A percentile compares a stretch with the other conserved stretches of the same genome.
These are phyloP conservation scores for Nasonovia ribisnigri DNA, from an alignment of 2,888 invertebrate genomes.

Conservation along the genomic window DNA sequence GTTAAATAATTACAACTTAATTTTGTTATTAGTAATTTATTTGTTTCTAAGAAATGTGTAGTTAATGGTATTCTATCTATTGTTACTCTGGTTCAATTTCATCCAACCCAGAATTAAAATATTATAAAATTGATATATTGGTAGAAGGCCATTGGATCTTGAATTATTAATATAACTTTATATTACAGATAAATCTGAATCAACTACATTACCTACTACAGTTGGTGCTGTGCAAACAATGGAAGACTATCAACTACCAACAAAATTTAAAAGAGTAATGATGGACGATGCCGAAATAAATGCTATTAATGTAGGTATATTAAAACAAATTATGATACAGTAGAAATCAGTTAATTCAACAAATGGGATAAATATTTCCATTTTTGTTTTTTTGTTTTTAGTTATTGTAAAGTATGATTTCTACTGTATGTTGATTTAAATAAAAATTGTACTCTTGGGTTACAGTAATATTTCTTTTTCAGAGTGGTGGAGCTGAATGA, in stretches of 20 bases:
- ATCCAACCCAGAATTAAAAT: neutral
- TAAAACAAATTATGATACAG: neutral
- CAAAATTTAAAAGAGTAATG: conserved; percentile 69
- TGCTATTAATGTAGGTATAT: conserved; percentile 70
- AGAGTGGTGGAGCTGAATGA: conserved; percentile 62
- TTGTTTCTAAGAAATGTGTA: neutral
- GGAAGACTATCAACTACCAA: conserved; percentile 70
- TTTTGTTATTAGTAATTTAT: neutral
- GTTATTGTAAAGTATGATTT: neutral
- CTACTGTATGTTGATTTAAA: conserved; percentile 14
- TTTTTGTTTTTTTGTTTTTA: neutral
- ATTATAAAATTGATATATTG: neutral
- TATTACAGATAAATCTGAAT: conserved; percentile 3
- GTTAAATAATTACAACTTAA: no score
- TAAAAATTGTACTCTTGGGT: neutral
- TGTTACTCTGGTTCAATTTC: neutral
- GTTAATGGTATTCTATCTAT: neutral
- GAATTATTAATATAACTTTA: neutral
- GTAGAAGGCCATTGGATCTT: neutral
- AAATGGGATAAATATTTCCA: neutral
- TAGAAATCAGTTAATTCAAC: neutral
- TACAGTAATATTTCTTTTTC: conserved; percentile 39
- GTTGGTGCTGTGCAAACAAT: conserved; percentile 52
- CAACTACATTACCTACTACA: conserved; percentile 1
- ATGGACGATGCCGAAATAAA: conserved; percentile 70